Conservation (phyloP, 2,113 vertebrate species). For the Proterorhinus semilunaris region DNA sequence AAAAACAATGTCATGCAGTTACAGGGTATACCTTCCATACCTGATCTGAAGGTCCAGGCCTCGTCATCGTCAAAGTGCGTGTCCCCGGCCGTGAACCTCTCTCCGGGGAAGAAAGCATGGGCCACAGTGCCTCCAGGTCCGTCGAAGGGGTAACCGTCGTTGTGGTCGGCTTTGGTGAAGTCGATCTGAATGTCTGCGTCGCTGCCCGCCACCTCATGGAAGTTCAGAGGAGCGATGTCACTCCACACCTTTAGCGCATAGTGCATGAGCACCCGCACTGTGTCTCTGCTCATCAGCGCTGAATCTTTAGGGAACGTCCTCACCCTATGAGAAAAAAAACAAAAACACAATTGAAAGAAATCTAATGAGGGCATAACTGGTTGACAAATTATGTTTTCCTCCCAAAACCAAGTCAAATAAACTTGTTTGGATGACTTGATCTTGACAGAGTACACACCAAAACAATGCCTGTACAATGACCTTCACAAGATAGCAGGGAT, state of each 20-base stretch:
- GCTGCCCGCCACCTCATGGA: slow-evolving; percentile 93
- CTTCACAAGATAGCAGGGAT: no score
- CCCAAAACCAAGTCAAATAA: no score
- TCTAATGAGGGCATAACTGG: no score
- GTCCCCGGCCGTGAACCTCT: slow-evolving; percentile 87
- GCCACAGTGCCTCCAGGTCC: slow-evolving; percentile 93
- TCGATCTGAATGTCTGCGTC: slow-evolving; percentile 94
- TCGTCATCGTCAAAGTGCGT: slow-evolving; percentile 95
- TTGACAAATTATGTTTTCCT: no score
- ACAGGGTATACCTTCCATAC: slow-evolving; percentile 60
- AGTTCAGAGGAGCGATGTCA: slow-evolving; percentile 91
- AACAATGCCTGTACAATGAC: no score
- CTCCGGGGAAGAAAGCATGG: slow-evolving; percentile 92
- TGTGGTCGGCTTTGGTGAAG: slow-evolving; percentile 91
- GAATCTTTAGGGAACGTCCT: slow-evolving; percentile 86
- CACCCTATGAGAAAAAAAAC: slow-evolving; percentile 68
- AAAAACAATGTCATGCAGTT: not conserved
- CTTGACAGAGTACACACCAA: no score
- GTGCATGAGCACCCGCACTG: slow-evolving; percentile 92
- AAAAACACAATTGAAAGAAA: no score
- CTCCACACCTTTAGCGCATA: slow-evolving; percentile 97
- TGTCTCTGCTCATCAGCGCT: slow-evolving; percentile 85
- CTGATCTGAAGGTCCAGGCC: slow-evolving; percentile 94
- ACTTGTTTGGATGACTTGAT: no score
- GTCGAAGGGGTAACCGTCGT: slow-evolving; percentile 92